Conservation (phyloP, 2,797 vertebrate species). For the Esox lucius region DNA sequence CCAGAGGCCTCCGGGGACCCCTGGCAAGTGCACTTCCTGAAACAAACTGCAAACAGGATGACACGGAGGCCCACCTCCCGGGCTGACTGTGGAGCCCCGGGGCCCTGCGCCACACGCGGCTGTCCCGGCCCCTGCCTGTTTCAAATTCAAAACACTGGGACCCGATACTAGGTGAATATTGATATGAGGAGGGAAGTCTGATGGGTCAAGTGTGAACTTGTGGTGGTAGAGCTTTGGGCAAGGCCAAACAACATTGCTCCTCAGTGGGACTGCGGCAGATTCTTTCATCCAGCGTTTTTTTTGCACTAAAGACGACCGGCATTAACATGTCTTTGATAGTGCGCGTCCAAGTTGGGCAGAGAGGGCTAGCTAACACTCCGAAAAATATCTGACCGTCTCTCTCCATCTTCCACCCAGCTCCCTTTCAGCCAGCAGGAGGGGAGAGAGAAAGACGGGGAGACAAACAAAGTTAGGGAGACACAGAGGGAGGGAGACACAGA, state of each 20-base stretch:
- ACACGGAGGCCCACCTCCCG: background rate
- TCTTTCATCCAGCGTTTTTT: slow-evolving; percentile 50
- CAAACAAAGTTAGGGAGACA: slow-evolving; percentile 13
- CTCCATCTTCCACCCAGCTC: slow-evolving; percentile 25
- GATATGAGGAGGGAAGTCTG: background rate
- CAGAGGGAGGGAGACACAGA: slow-evolving; percentile 26
- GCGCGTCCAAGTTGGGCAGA: slow-evolving; percentile 52
- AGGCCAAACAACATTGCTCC: slow-evolving; percentile 18
- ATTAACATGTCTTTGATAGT: slow-evolving; percentile 66
- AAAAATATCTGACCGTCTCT: slow-evolving; percentile 28
- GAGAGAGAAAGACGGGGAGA: slow-evolving; percentile 12
- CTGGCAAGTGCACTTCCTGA: background rate
- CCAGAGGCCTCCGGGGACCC: background rate
- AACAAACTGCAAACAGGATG: background rate
- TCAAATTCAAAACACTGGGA: background rate
- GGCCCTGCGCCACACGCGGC: background rate
- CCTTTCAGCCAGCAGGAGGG: slow-evolving; percentile 39
- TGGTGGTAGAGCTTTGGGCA: background rate
- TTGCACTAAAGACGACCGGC: slow-evolving; percentile 53
- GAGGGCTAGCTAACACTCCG: slow-evolving; percentile 43
- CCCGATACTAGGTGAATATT: background rate
- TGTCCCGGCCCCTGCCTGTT: background rate
- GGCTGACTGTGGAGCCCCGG: background rate
- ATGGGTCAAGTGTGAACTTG: background rate
- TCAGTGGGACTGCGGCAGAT: slow-evolving; percentile 37